These are phyloP conservation scores for Podarcis cretensis DNA, from an alignment of 2,113 vertebrate species.

Conservation along the genomic window DNA sequence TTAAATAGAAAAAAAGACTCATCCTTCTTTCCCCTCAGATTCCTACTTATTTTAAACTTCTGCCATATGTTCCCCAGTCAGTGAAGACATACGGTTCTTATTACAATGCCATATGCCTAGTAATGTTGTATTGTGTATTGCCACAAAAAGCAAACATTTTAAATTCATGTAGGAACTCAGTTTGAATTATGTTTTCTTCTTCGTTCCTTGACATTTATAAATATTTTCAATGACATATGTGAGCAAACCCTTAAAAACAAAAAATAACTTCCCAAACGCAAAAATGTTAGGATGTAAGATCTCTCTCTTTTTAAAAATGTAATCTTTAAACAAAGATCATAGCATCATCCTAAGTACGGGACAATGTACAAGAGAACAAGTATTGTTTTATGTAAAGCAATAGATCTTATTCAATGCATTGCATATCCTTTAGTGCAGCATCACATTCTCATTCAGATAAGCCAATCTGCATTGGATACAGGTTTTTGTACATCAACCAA, in stretches of 20 bases:
- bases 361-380: too few relatives aligned
- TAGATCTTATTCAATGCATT: too few relatives aligned
- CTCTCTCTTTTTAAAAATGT: too few relatives aligned
- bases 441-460: not conserved
- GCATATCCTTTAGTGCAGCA: too few relatives aligned
- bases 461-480: not conserved
- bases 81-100: slow-evolving; percentile 63
- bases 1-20: not conserved
- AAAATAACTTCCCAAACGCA: not conserved
- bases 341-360: too few relatives aligned
- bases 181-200: slow-evolving; percentile 58
- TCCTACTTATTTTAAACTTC: slow-evolving; percentile 63
- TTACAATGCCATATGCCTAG: slow-evolving; percentile 63
- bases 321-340: too few relatives aligned
- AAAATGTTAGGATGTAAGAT: not conserved
- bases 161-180: slow-evolving; percentile 47
- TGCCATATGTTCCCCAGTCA: slow-evolving; percentile 58
- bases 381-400: too few relatives aligned
- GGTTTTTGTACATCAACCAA: not conserved
- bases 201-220: slow-evolving; percentile 51
- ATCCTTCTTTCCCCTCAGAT: not conserved
- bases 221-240: slow-evolving; percentile 49
- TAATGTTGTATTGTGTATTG: slow-evolving; percentile 59
- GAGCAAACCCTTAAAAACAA: slow-evolving; percentile 27
- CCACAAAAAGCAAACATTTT: slow-evolving; percentile 51